A percentile compares a stretch with the other conserved stretches of the same genome.
phyloP scores from a whole-genome alignment of 2,888 invertebrate genomes.

The Drosophila longiperda region DNA sequence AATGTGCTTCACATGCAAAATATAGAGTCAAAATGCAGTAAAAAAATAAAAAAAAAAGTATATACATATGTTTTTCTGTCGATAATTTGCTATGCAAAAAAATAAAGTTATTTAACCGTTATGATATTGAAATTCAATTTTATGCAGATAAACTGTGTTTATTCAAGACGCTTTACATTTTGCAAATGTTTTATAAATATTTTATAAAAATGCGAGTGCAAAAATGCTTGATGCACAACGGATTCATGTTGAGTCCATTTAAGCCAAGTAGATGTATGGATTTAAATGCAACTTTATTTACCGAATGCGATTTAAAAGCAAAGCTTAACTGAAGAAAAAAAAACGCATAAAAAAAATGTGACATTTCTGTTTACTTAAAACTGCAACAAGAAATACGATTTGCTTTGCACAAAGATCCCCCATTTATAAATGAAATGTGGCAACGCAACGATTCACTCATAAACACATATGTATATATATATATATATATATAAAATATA shows the following conservation, averaged over 20 bases:
- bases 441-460: constrained; percentile 21
- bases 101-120: constrained; percentile 1
- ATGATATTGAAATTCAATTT: constrained; percentile 7
- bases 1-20: constrained; percentile 4
- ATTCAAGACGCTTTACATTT: neutral
- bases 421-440: constrained; percentile 64
- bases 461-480: constrained; percentile 6
- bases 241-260: neutral
- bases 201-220: neutral
- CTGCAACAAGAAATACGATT: constrained; percentile 63
- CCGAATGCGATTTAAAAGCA: constrained; percentile 51
- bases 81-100: neutral
- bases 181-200: neutral
- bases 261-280: neutral
- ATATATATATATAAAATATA: neutral
- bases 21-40: constrained; percentile 7
- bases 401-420: constrained; percentile 43
- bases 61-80: neutral
- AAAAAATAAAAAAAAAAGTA: neutral
- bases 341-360: constrained; percentile 30
- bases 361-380: constrained; percentile 69
- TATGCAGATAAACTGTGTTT: neutral
- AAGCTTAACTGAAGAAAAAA: neutral
- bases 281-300: constrained; percentile 44
- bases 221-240: neutral